Evolutionary conservation across 1,140 invertebrate species (phyloP).

Genomic region (Batillaria attramentaria): DNA sequence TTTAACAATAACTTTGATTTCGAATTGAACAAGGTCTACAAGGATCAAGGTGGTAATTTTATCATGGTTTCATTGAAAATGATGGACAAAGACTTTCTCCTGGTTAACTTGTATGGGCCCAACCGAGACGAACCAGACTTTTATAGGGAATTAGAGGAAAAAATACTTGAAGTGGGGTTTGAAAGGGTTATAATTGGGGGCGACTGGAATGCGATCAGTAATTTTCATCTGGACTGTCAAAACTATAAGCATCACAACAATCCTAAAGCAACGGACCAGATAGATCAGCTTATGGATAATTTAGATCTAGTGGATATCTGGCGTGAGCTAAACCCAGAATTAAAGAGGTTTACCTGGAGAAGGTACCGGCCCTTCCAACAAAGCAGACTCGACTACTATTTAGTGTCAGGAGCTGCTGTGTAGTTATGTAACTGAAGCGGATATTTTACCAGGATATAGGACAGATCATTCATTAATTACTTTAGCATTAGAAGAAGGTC

Average conservation of each 20-base stretch:
- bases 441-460: conserved; percentile 7
- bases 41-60: not conserved
- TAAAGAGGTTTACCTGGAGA: conserved; percentile 1
- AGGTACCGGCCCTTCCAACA: not conserved
- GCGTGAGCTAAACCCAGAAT: not conserved
- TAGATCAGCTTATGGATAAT: too few species aligned
- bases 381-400: conserved; percentile 2
- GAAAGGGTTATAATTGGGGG: conserved; percentile 26
- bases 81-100: not conserved
- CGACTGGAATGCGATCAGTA: too few species aligned
- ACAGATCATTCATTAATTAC: conserved; percentile 1
- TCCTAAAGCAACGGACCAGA: conserved; percentile 23
- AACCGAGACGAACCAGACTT: conserved; percentile 39
- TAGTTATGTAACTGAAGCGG: not conserved
- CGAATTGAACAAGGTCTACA: not conserved
- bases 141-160: conserved; percentile 29
- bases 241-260: conserved; percentile 34
- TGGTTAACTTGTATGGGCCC: conserved; percentile 31
- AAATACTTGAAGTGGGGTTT: conserved; percentile 5
- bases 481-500: not conserved
- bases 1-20: conserved; percentile 11
- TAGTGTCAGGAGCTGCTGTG: not conserved
- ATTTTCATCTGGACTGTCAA: conserved; percentile 21
- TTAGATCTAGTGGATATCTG: not conserved
- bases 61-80: not conserved